phyloP scores from a whole-genome alignment of 2,888 invertebrate species.

The Dyspetes luteomarginatus region DNA sequence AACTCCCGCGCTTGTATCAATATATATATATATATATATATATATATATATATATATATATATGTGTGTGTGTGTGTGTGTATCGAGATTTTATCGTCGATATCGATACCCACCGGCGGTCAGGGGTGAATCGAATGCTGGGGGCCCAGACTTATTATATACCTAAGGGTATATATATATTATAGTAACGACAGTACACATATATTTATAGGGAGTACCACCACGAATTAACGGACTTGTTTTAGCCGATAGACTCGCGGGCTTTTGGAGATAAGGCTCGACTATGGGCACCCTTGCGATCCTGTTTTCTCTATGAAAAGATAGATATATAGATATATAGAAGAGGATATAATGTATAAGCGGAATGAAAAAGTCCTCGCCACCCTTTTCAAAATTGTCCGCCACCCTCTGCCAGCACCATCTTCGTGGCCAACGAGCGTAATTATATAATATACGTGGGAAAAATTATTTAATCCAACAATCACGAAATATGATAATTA shows the following conservation, averaged over 20 bases:
- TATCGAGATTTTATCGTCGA: constrained; percentile 81
- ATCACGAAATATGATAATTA: constrained; percentile 5
- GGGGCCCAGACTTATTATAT: constrained; percentile 22
- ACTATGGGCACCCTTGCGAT: constrained; percentile 20
- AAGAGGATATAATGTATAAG: background rate
- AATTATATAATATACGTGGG: constrained; percentile 21
- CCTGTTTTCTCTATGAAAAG: constrained; percentile 43
- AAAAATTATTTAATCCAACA: constrained; percentile 15
- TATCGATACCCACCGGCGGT: constrained; percentile 76
- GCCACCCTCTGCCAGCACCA: background rate
- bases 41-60: constrained; percentile 64
- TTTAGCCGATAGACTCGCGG: constrained; percentile 74
- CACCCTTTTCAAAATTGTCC: constrained; percentile 41
- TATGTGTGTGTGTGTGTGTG: constrained; percentile 65
- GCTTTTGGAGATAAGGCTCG: constrained; percentile 61
- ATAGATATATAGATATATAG: constrained; percentile 37
- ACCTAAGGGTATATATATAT: background rate
- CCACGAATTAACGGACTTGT: constrained; percentile 81
- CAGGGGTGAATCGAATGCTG: constrained; percentile 58
- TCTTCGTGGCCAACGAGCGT: constrained; percentile 6
- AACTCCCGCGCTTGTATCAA: constrained; percentile 58
- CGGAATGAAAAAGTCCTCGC: background rate
- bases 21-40: constrained; percentile 57
- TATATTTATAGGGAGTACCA: constrained; percentile 34
- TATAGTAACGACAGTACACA: constrained; percentile 7